A percentile compares a stretch with the other conserved stretches of the same genome.
Conservation (phyloP, 2,113 vertebrate species). For the Pachycephala philippinensis region DNA sequence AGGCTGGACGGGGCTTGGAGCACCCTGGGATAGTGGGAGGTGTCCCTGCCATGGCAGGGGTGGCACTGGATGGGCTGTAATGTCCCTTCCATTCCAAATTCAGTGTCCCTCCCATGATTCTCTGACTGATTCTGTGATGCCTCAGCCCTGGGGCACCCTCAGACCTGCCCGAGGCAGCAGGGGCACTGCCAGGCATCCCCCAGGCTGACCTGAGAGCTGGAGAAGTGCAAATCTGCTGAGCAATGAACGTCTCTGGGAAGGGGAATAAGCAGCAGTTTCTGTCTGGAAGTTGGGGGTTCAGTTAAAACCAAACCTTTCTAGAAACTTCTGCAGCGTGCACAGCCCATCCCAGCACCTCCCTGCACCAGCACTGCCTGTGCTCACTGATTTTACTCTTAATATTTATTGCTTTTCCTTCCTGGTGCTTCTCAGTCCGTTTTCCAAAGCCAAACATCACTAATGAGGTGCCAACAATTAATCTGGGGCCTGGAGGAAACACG, state of each 20-base stretch:
- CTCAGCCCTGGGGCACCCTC: background rate
- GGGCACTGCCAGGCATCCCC: fast-evolving
- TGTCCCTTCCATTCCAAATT: background rate
- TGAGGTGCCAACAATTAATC: background rate
- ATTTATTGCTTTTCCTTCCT: background rate
- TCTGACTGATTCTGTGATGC: background rate
- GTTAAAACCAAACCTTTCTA: background rate
- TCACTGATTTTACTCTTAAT: background rate
- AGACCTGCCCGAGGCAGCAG: background rate
- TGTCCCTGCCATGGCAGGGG: background rate
- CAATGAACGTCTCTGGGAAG: background rate
- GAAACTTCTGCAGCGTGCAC: background rate
- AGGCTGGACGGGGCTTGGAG: fast-evolving
- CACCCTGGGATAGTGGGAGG: fast-evolving
- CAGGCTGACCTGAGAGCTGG: background rate
- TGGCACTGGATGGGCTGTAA: background rate
- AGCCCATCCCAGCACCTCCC: fast-evolving
- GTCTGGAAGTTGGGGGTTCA: background rate
- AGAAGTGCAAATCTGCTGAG: background rate
- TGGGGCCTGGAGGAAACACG: background rate
- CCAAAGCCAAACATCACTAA: background rate
- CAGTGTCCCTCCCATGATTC: background rate
- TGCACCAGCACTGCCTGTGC: background rate
- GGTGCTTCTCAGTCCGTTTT: background rate
- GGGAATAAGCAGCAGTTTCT: background rate